Conservation (phyloP, 1,140 invertebrate species). For the Rhagoletis pomonella region DNA sequence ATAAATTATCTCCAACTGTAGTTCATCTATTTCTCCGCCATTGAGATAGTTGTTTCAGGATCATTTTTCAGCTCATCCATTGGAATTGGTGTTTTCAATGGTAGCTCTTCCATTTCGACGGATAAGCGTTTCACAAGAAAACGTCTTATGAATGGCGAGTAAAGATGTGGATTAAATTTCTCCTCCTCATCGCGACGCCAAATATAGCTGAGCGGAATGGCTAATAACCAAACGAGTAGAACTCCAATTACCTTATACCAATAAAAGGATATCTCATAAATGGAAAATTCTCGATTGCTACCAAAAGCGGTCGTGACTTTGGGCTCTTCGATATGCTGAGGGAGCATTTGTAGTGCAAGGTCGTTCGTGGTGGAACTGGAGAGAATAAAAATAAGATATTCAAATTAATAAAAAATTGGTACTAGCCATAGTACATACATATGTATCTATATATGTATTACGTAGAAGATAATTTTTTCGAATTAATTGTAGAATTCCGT, state of each 20-base stretch:
- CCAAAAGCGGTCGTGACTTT: constrained; percentile 64
- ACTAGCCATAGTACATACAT: neutral
- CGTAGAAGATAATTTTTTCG: too few species aligned
- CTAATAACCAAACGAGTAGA: constrained; percentile 78
- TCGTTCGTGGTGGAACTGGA: neutral
- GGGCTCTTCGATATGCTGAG: constrained; percentile 15
- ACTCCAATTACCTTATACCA: constrained; percentile 80
- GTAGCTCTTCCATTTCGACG: constrained; percentile 63
- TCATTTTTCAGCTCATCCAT: neutral
- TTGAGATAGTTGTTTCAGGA: neutral
- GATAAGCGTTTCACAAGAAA: neutral
- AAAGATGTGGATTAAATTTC: constrained; percentile 57
- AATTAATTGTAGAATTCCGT: too few species aligned
- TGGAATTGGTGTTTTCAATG: constrained; percentile 56
- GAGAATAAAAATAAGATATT: neutral
- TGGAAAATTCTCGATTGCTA: constrained; percentile 74
- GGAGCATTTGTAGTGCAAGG: neutral
- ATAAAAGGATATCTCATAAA: constrained; percentile 78
- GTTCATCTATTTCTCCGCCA: neutral
- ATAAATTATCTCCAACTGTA: too few species aligned
- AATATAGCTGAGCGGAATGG: constrained; percentile 74
- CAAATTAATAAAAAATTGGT: constrained; percentile 13
- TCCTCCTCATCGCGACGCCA: constrained; percentile 60
- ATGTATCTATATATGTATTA: too few species aligned
- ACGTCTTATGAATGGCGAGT: neutral